Evolutionary conservation across 1,140 invertebrate genomes (phyloP).

Genomic region (Solenopsis fugax): DNA sequence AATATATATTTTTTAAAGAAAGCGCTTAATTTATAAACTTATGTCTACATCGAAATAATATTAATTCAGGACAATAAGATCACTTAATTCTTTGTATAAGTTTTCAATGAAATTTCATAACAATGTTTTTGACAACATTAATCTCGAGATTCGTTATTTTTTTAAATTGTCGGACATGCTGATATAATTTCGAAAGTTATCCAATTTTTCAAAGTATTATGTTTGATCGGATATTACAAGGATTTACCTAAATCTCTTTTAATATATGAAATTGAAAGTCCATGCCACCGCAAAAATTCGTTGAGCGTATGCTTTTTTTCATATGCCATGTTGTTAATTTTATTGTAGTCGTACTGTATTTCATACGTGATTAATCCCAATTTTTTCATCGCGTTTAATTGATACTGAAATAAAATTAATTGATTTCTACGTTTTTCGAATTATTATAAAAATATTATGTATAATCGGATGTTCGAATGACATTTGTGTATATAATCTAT

Average conservation of each 20-base stretch:
- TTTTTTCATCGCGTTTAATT: not conserved
- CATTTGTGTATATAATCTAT: not conserved
- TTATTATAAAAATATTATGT: not conserved
- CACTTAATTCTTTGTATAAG: not conserved
- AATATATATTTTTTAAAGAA: not conserved
- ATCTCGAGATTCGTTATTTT: not conserved
- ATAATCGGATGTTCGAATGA: not conserved
- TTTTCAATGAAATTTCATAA: not conserved
- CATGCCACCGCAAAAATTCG: not conserved
- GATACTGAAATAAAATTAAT: not conserved
- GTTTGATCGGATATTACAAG: conserved; percentile 15
- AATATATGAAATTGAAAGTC: not conserved
- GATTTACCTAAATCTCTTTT: conserved; percentile 10
- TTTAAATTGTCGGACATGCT: conserved; percentile 9
- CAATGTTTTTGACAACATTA: conserved; percentile 16
- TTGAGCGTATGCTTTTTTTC: not conserved
- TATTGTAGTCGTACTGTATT: not conserved
- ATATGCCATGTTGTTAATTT: conserved; percentile 6
- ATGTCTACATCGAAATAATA: not conserved
- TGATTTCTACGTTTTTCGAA: not conserved
- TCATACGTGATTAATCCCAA: not conserved
- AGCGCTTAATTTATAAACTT: conserved; percentile 13
- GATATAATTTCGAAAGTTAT: not conserved
- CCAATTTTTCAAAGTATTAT: conserved; percentile 40
- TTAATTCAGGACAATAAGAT: not conserved